phyloP scores from a whole-genome alignment of 2,113 vertebrate genomes.

The Callospermophilus lateralis region DNA sequence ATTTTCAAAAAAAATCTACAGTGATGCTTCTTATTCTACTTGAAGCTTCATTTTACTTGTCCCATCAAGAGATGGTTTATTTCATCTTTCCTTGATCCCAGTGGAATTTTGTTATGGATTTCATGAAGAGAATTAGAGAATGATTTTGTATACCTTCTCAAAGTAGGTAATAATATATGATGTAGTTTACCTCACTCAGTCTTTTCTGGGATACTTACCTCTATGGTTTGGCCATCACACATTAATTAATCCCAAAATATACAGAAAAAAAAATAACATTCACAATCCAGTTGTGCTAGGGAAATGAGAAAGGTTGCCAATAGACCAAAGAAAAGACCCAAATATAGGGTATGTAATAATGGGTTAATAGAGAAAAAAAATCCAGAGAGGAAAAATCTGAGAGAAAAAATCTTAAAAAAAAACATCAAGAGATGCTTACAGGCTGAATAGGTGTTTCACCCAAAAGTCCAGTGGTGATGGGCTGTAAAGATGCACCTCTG shows the following conservation, averaged over 20 bases:
- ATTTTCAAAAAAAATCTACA: background rate
- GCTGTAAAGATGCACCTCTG: too few species aligned
- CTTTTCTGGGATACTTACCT: background rate
- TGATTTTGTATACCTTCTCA: background rate
- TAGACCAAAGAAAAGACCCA: too few species aligned
- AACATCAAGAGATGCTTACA: too few species aligned
- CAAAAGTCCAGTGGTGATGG: too few species aligned
- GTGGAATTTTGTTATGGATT: background rate
- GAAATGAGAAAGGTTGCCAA: too few species aligned
- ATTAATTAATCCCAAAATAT: background rate
- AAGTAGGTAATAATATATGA: background rate
- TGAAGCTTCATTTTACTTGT: background rate
- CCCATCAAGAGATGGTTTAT: background rate
- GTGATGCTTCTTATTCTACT: background rate
- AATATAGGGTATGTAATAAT: too few species aligned
- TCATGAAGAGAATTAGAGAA: background rate
- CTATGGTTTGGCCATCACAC: background rate
- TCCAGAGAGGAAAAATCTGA: too few species aligned
- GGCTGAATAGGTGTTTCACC: too few species aligned
- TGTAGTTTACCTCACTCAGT: background rate
- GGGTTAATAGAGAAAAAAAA: too few species aligned
- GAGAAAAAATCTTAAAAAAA: too few species aligned
- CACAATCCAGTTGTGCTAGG: too few species aligned
- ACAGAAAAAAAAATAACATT: too few species aligned
- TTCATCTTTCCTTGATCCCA: background rate